A percentile compares a stretch with the other conserved stretches of the same genome.
phyloP scores from a whole-genome alignment of 2,888 invertebrate species.

The Dichetophora obliterata region DNA sequence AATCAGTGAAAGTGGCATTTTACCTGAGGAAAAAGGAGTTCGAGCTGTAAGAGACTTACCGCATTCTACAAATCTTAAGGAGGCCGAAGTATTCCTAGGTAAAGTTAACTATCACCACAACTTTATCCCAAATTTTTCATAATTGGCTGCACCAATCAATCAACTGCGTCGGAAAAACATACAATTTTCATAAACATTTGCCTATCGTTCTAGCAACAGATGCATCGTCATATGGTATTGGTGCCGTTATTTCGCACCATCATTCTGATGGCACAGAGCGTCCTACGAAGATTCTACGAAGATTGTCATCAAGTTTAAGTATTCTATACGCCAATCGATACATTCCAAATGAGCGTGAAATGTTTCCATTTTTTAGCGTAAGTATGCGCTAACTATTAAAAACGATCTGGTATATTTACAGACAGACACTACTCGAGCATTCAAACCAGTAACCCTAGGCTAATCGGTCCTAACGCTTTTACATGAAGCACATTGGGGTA shows the following conservation, averaged over 20 bases:
- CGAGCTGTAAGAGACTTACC: conserved; percentile 52
- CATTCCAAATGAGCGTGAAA: neutral
- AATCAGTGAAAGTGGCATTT: conserved; percentile 44
- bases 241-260: conserved; percentile 57
- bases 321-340: conserved; percentile 3
- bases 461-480: conserved; percentile 30
- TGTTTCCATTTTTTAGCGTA: conserved; percentile 12
- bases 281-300: no score
- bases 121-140: conserved; percentile 41
- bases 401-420: conserved; percentile 15
- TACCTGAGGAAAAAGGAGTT: conserved; percentile 51
- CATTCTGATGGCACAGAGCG: conserved; percentile 59
- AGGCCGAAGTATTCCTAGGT: conserved; percentile 56
- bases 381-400: conserved; percentile 20
- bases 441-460: neutral
- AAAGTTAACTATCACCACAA: conserved; percentile 57
- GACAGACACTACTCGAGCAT: no score
- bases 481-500: conserved; percentile 39
- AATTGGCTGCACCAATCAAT: conserved; percentile 34
- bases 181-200: conserved; percentile 22
- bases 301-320: neutral
- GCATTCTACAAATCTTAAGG: conserved; percentile 47
- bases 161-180: conserved; percentile 26
- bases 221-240: conserved; percentile 45
- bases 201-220: conserved; percentile 47